Conservation (phyloP, 2,797 vertebrate species). For the Phrynocephalus guinanensis region DNA sequence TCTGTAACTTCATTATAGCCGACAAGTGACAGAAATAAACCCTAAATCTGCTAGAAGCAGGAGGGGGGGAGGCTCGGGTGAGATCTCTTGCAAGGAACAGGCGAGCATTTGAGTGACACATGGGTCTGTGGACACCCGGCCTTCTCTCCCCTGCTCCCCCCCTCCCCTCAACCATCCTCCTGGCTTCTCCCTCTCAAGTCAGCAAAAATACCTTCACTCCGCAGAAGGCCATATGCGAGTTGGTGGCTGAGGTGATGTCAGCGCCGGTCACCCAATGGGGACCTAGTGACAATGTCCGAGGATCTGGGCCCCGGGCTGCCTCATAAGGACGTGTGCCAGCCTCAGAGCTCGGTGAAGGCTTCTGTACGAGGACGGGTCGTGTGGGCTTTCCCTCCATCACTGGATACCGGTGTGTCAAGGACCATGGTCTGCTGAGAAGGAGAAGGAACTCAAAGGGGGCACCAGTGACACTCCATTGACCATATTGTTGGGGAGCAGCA, state of each 20-base stretch:
- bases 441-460: slow-evolving; percentile 44
- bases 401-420: slow-evolving; percentile 52
- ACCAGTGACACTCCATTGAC: slow-evolving; percentile 36
- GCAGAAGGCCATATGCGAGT: slow-evolving; percentile 59
- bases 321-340: slow-evolving; percentile 72
- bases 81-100: slow-evolving; percentile 48
- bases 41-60: slow-evolving; percentile 41
- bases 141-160: slow-evolving; percentile 40
- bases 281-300: slow-evolving; percentile 32
- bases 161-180: slow-evolving; percentile 33
- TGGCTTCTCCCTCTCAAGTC: slow-evolving; percentile 66
- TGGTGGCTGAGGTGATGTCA: slow-evolving; percentile 45
- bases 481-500: slow-evolving; percentile 59
- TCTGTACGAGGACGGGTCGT: slow-evolving; percentile 55
- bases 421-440: slow-evolving; percentile 59
- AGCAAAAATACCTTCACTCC: slow-evolving; percentile 77
- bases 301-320: slow-evolving; percentile 57
- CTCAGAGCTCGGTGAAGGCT: slow-evolving; percentile 65
- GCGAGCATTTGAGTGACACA: slow-evolving; percentile 73
- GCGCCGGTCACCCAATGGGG: slow-evolving; percentile 42
- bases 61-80: slow-evolving; percentile 32
- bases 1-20: slow-evolving; percentile 53
- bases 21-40: slow-evolving; percentile 66
- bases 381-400: slow-evolving; percentile 52
- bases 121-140: slow-evolving; percentile 70